Percentiles rank a stretch among this genome's conserved stretches.
phyloP scores from a whole-genome alignment of 1,140 invertebrate species.

The Teleopsis dalmanni region DNA sequence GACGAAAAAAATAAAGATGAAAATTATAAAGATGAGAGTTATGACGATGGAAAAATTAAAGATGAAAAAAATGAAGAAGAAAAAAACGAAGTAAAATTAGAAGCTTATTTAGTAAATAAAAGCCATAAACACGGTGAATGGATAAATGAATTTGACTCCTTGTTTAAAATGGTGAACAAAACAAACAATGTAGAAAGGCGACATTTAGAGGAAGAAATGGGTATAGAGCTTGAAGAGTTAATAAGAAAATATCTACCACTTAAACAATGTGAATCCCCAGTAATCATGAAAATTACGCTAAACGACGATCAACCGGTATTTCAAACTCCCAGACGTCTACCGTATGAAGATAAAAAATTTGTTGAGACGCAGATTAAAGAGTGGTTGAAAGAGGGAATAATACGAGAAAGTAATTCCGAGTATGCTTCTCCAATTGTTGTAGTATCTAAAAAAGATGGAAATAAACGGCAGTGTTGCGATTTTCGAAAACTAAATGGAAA shows the following conservation, averaged over 20 bases:
- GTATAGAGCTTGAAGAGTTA: too few relatives aligned
- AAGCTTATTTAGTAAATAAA: not conserved
- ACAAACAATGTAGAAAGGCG: not conserved
- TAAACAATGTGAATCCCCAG: not conserved
- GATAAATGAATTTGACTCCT: not conserved
- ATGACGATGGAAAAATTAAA: not conserved
- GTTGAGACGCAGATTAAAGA: slow-evolving; percentile 29
- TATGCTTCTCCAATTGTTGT: slow-evolving; percentile 24
- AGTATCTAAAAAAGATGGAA: slow-evolving; percentile 26
- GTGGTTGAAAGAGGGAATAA: slow-evolving; percentile 28
- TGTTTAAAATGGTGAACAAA: not conserved
- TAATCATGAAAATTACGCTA: slow-evolving; percentile 17
- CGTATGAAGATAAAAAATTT: slow-evolving; percentile 23
- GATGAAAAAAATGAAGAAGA: not conserved
- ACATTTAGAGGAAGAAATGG: not conserved
- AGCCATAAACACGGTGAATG: not conserved
- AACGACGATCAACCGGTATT: slow-evolving; percentile 22
- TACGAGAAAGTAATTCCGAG: slow-evolving; percentile 18
- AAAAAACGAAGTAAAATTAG: not conserved
- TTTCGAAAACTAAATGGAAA: slow-evolving; percentile 19
- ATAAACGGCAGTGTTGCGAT: slow-evolving; percentile 18
- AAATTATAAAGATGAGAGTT: not conserved
- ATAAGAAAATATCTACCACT: not conserved
- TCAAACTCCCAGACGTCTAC: slow-evolving; percentile 26
- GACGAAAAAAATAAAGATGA: not conserved